Conservation (phyloP, 2,113 vertebrate genomes). For the Sterrhoptilus dennistouni region DNA sequence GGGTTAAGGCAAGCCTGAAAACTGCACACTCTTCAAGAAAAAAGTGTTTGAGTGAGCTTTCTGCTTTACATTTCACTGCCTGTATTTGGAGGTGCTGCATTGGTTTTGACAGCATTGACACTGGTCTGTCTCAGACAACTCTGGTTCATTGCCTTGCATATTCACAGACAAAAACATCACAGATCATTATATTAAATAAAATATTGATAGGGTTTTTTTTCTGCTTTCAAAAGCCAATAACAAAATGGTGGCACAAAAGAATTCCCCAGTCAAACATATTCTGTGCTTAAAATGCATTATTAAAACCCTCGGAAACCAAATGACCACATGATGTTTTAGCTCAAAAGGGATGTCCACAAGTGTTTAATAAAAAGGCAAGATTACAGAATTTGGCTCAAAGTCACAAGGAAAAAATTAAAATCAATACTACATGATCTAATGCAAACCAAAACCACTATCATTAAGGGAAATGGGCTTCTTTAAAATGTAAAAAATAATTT, state of each 20-base stretch:
- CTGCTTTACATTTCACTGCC: not conserved
- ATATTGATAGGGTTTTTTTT: constrained; percentile 34
- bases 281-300: constrained; percentile 7
- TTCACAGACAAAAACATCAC: not conserved
- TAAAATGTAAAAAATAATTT: constrained; percentile 6
- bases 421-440: constrained; percentile 6
- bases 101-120: constrained; percentile 33
- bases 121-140: not conserved
- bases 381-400: not conserved
- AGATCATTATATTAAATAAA: constrained; percentile 21
- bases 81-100: not conserved
- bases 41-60: not conserved
- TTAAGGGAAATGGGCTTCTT: not conserved
- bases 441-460: not conserved
- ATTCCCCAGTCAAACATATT: not conserved
- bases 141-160: not conserved
- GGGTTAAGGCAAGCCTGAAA: constrained; percentile 17
- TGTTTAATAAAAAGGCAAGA: not conserved
- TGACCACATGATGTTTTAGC: not conserved
- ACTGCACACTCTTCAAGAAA: not conserved
- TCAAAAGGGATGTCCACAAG: not conserved
- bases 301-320: not conserved
- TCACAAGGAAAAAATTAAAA: not conserved
- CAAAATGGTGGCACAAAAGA: constrained; percentile 28
- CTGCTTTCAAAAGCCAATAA: not conserved